A percentile compares a stretch with the other conserved stretches of the same genome.
Conservation (phyloP, 2,113 vertebrate genomes). For the Hystrix cristata region DNA sequence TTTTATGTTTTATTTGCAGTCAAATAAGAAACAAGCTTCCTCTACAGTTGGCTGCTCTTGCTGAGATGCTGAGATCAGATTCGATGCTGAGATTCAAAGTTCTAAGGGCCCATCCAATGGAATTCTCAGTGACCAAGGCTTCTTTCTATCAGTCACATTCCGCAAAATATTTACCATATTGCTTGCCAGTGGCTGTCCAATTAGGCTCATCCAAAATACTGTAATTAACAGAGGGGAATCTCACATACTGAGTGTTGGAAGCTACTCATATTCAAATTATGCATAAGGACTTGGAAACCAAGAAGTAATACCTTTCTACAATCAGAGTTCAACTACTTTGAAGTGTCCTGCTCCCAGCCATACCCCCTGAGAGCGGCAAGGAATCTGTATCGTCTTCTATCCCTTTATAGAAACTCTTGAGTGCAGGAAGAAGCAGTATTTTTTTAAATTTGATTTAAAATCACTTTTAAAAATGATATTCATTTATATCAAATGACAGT, state of each 20-base stretch:
- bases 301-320: slow-evolving; percentile 54
- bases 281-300: slow-evolving; percentile 73
- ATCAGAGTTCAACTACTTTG: slow-evolving; percentile 60
- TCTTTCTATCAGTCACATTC: slow-evolving; percentile 65
- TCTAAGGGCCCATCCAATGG: slow-evolving; percentile 71
- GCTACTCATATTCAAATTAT: slow-evolving; percentile 86
- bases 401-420: neutral
- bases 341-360: slow-evolving; percentile 63
- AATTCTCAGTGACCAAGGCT: slow-evolving; percentile 57
- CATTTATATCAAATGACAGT: slow-evolving; percentile 61
- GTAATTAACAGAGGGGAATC: slow-evolving; percentile 91
- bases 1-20: neutral
- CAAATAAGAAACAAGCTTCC: slow-evolving; percentile 66
- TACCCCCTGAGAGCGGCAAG: slow-evolving; percentile 59
- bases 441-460: neutral
- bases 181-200: slow-evolving; percentile 87
- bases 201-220: slow-evolving; percentile 90
- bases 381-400: neutral
- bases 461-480: neutral
- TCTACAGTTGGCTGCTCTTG: slow-evolving; percentile 70
- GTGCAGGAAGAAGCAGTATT: neutral
- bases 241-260: slow-evolving; percentile 88
- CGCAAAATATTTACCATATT: slow-evolving; percentile 80
- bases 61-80: neutral
- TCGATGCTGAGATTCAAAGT: slow-evolving; percentile 76